Percentiles rank a stretch among this genome's conserved stretches.
These are phyloP conservation scores for Catharus bicknelli DNA, from an alignment of 2,113 vertebrate species.

Conservation along the genomic window DNA sequence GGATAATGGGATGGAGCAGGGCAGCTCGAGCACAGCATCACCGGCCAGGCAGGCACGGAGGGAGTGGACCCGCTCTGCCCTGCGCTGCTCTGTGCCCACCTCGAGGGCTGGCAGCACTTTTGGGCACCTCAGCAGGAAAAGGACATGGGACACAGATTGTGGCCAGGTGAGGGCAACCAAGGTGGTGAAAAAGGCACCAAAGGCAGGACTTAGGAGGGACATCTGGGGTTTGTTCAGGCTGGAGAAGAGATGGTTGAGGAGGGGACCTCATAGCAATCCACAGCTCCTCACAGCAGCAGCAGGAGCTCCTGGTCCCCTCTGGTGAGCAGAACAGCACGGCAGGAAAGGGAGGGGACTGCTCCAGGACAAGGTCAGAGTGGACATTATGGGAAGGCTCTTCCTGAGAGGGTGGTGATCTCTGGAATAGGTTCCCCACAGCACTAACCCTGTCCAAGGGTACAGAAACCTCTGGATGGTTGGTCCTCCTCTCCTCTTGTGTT, in stretches of 20 bases:
- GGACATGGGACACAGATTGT: not conserved
- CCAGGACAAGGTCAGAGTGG: not conserved
- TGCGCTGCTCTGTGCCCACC: no score
- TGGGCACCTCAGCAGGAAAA: no score
- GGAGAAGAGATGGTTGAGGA: not conserved
- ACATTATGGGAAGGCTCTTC: not conserved
- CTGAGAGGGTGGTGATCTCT: not conserved
- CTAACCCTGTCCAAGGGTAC: not conserved
- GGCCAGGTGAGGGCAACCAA: not conserved
- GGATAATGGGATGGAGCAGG: no score
- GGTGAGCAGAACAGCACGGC: not conserved
- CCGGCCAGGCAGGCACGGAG: no score
- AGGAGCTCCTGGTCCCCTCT: not conserved
- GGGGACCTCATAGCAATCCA: no score
- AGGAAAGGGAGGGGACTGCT: not conserved
- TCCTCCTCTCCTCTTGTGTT: no score
- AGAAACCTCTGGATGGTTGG: not conserved
- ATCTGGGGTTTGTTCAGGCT: not conserved
- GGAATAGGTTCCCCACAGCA: not conserved
- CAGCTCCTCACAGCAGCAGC: no score
- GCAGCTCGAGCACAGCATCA: no score
- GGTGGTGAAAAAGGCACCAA: not conserved
- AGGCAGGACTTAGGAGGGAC: accelerated
- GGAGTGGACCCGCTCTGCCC: no score
- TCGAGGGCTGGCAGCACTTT: no score